A percentile compares a stretch with the other conserved stretches of the same genome.
Evolutionary conservation across 2,113 vertebrate genomes (phyloP).

Genomic region (Asarcornis scutulata): DNA sequence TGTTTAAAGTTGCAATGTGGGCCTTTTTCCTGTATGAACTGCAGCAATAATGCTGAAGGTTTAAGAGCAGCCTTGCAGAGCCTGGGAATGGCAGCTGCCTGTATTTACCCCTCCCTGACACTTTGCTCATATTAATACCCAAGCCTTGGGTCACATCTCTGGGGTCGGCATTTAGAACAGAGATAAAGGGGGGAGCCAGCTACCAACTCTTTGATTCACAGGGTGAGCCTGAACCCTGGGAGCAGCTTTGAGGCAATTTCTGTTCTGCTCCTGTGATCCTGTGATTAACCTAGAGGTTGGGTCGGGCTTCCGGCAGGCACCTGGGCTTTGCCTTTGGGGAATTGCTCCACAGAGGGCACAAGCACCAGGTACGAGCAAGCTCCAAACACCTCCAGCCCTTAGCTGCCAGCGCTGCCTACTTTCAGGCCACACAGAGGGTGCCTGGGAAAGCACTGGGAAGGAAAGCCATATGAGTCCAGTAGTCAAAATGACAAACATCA

Average conservation of each 20-base stretch:
- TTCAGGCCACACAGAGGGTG: background rate
- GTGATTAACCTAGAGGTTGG: background rate
- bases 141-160: background rate
- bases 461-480: background rate
- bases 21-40: background rate
- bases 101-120: background rate
- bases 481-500: background rate
- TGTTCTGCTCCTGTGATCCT: background rate
- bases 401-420: background rate
- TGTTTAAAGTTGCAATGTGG: slow-evolving; percentile 49
- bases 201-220: background rate
- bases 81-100: slow-evolving; percentile 35
- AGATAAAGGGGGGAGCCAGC: background rate
- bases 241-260: background rate
- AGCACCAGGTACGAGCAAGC: background rate
- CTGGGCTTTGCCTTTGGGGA: background rate
- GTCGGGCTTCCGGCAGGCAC: background rate
- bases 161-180: background rate
- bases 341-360: background rate
- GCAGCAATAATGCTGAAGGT: background rate
- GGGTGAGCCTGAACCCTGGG: background rate
- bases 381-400: background rate
- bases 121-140: background rate
- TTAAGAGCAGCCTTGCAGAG: slow-evolving; percentile 31
- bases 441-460: background rate